A percentile compares a stretch with the other conserved stretches of the same genome.
Conservation (phyloP, 2,113 vertebrate genomes). For the Corythoichthys haematopterus region DNA sequence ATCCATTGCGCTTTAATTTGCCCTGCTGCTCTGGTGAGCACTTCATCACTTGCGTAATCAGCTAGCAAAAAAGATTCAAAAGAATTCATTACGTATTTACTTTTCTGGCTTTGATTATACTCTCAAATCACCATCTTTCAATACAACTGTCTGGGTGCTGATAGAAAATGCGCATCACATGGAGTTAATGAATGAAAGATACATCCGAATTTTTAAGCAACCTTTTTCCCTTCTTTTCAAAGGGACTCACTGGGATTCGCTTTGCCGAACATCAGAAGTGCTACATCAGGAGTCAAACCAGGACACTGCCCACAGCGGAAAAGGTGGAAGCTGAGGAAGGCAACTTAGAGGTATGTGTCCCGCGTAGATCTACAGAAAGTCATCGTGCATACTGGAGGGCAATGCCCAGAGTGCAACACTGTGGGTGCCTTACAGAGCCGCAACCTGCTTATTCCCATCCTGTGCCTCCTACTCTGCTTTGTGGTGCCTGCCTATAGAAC, state of each 20-base stretch:
- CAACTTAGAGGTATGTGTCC: conserved; percentile 46
- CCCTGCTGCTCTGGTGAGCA: conserved; percentile 14
- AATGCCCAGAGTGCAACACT: conserved; percentile 48
- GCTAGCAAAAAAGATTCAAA: conserved; percentile 39
- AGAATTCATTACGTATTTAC: conserved; percentile 46
- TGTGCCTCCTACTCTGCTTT: conserved; percentile 53
- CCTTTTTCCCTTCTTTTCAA: conserved; percentile 48
- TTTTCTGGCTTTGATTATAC: conserved; percentile 54
- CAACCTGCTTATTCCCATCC: conserved; percentile 52
- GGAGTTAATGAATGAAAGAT: conserved; percentile 56
- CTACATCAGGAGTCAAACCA: conserved; percentile 75
- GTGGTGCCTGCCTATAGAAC: conserved; percentile 63
- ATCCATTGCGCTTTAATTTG: conserved; percentile 37
- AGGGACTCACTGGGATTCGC: conserved; percentile 76
- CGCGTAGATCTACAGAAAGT: conserved; percentile 38
- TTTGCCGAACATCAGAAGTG: conserved; percentile 76
- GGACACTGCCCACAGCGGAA: conserved; percentile 58
- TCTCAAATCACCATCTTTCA: conserved; percentile 44
- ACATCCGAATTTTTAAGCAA: conserved; percentile 48
- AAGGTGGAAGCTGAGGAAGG: conserved; percentile 54
- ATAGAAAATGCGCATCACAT: conserved; percentile 44
- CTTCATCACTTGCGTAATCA: conserved; percentile 27
- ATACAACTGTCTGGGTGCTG: conserved; percentile 30
- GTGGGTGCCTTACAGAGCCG: conserved; percentile 45
- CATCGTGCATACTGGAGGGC: conserved; percentile 56